Percentiles rank a stretch among this genome's conserved stretches.
These are phyloP conservation scores for Eptatretus atami DNA, from an alignment of 2,797 vertebrate species.

Conservation along the genomic window DNA sequence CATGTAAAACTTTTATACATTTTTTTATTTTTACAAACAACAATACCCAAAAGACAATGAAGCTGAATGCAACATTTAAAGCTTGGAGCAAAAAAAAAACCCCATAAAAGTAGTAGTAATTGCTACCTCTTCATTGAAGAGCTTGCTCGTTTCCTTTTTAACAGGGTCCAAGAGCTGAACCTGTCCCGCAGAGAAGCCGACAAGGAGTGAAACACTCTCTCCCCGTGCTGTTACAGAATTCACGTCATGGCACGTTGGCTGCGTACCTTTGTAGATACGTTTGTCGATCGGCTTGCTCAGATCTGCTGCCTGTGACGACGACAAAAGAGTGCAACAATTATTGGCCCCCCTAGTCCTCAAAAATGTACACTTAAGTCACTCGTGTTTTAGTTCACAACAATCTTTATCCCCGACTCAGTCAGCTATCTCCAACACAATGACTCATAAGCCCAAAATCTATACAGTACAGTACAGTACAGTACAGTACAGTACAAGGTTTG, in stretches of 20 bases:
- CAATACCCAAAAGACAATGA: too few species aligned
- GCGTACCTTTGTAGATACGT: conserved; percentile 97
- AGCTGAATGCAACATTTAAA: too few species aligned
- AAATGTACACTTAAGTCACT: neutral
- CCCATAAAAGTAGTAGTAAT: too few species aligned
- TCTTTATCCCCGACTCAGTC: neutral
- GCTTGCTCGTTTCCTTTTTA: conserved; percentile 98
- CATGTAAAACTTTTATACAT: too few species aligned
- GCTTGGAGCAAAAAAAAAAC: too few species aligned
- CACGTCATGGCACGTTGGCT: conserved; percentile 96
- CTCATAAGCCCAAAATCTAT: too few species aligned
- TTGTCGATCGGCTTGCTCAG: conserved; percentile 96
- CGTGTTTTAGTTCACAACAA: neutral
- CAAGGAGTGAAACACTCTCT: conserved; percentile 73
- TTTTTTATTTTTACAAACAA: too few species aligned
- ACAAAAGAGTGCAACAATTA: neutral
- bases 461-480: too few species aligned
- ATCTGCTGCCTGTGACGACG: conserved; percentile 45
- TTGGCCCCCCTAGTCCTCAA: neutral
- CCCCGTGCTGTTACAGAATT: conserved; percentile 88
- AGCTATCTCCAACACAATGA: too few species aligned
- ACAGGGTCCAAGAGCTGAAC: conserved; percentile 95
- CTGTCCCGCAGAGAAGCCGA: conserved; percentile 92
- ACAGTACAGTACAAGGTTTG: too few species aligned
- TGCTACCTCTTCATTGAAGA: conserved; percentile 88